Evolutionary conservation across 2,888 invertebrate genomes (phyloP), one percentile per base, ranked within the genome.

Genomic region (Cataglyphis rosenhaueri): DNA sequence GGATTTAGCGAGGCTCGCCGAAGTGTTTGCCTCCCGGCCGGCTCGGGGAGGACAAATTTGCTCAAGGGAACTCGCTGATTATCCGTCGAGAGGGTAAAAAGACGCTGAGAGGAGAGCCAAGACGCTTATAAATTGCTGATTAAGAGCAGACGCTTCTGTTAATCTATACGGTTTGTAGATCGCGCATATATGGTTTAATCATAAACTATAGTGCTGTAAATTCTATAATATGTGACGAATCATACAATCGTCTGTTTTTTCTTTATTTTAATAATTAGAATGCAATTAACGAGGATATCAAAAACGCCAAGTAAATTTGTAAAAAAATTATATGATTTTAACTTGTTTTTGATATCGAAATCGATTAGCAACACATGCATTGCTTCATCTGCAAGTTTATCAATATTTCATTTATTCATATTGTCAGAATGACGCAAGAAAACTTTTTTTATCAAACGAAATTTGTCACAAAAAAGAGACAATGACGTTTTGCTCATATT

Each of bases 371-470:
- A 76, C 68, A 73, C 81, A 85, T 71, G 78, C 66, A 61, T 64
- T 73, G 71, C n/a, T 71, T 73, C 62, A 70, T 75, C 83, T 68
- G 66, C 64, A 82, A 73, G 81, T 86, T 86, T 84, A 84, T 89
- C 84, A 86, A 84, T 64, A 73, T 75, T 86, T 81, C 78, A 85
- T 59, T 83, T 86, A 88, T 89, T 83, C 81, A 78, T 65, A 35
- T n/a, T 32, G 3, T 15, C 44, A n/a, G 48, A 66, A 75, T 75
- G 57, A 66, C 66, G 81, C 81, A 83, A 61, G 70, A 10, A 83
- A 90, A 90, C 84, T 88, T 89, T 85, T 88, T 87, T 85, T 87
- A 89, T 90, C 87, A 86, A 83, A 88, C 87, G 85, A 87, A 88
- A 87, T 87, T 89, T 85, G 78, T 61, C 73, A 57, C 70, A 48